A percentile compares a stretch with the other conserved stretches of the same genome.
These are phyloP conservation scores for Drosophila hydei DNA, from an alignment of 1,140 invertebrate species.

Conservation along the genomic window DNA sequence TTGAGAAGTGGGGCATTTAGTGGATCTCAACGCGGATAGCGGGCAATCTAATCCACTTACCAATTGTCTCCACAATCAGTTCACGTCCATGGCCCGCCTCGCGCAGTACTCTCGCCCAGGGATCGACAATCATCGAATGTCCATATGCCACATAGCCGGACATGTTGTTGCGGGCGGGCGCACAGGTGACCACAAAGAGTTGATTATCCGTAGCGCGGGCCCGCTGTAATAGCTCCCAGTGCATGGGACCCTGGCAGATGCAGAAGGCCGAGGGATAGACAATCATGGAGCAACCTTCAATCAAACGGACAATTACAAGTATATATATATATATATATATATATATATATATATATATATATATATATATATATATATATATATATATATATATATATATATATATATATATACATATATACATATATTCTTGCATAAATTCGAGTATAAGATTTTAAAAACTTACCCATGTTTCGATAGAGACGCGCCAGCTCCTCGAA, in stretches of 20 bases:
- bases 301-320: background rate
- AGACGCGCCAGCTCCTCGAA: conserved; percentile 95
- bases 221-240: conserved; percentile 94
- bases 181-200: conserved; percentile 89
- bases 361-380: too few relatives aligned
- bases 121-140: conserved; percentile 93
- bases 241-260: conserved; percentile 96
- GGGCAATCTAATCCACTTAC: conserved; percentile 54
- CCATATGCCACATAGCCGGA: conserved; percentile 95
- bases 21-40: conserved; percentile 15
- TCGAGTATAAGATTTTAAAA: too few relatives aligned
- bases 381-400: too few relatives aligned
- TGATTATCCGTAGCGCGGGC: conserved; percentile 95
- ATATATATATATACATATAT: too few relatives aligned
- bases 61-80: conserved; percentile 90
- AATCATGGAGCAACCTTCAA: conserved; percentile 90
- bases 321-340: too few relatives aligned
- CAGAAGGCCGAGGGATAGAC: conserved; percentile 98
- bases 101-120: conserved; percentile 93
- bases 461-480: conserved; percentile 87
- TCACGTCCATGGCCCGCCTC: conserved; percentile 89
- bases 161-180: conserved; percentile 89
- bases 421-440: too few relatives aligned
- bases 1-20: background rate
- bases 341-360: too few relatives aligned